Evolutionary conservation across 1,140 invertebrate genomes (phyloP).

Genomic region (Pachypsylla venusta): DNA sequence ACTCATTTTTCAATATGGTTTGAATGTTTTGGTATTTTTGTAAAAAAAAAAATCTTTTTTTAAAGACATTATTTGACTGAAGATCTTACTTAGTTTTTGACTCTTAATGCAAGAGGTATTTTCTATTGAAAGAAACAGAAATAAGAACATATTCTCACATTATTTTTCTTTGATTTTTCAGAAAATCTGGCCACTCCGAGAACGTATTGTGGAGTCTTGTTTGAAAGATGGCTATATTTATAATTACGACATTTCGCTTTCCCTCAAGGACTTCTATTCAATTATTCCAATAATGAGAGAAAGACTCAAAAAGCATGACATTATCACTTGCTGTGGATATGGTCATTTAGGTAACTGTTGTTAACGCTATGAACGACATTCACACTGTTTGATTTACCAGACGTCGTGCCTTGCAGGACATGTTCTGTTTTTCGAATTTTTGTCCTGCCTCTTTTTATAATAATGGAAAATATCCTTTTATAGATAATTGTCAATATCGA

Average conservation of each 20-base stretch:
- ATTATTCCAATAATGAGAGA: conserved; percentile 48
- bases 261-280: conserved; percentile 66
- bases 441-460: not conserved
- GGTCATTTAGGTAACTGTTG: conserved; percentile 66
- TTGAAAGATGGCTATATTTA: conserved; percentile 76
- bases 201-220: conserved; percentile 68
- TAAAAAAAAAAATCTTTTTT: too few species aligned
- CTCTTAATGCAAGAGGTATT: too few species aligned
- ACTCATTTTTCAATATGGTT: too few species aligned
- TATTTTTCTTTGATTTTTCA: too few species aligned
- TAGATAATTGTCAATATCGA: too few species aligned
- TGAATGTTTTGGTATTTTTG: too few species aligned
- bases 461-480: too few species aligned
- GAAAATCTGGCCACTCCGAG: conserved; percentile 69
- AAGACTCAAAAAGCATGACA: conserved; percentile 36
- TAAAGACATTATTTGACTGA: not conserved
- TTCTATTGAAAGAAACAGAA: too few species aligned
- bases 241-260: conserved; percentile 91
- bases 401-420: not conserved
- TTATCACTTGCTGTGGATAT: conserved; percentile 54
- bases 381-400: not conserved
- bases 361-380: too few species aligned
- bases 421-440: not conserved
- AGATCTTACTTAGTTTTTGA: too few species aligned
- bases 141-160: too few species aligned